These are phyloP conservation scores for Aradophagus sp. DNA, from an alignment of 1,140 invertebrate genomes.

Conservation along the genomic window DNA sequence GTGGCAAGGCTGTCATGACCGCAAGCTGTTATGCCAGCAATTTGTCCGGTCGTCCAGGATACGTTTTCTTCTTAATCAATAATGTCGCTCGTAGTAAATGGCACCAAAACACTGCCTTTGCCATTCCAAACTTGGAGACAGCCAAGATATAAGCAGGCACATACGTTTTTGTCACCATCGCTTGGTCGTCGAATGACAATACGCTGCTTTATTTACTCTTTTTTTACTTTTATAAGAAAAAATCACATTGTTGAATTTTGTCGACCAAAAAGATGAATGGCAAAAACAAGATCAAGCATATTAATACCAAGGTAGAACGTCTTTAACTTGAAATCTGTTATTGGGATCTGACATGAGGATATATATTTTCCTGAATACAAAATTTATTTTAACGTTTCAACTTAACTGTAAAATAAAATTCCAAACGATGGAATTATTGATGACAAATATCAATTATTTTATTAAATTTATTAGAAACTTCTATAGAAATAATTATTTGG, in stretches of 20 bases:
- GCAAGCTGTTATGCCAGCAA: conserved; percentile 62
- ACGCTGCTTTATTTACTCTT: neutral
- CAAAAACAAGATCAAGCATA: conserved; percentile 21
- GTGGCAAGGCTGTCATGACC: conserved; percentile 76
- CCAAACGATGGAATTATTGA: no score
- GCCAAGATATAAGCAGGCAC: conserved; percentile 78
- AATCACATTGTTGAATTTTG: no score
- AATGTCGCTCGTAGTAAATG: conserved; percentile 68
- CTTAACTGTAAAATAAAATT: no score
- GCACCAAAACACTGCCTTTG: conserved; percentile 84
- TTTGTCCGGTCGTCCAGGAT: conserved; percentile 31
- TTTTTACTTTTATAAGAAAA: neutral
- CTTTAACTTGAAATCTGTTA: no score
- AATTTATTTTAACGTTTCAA: no score
- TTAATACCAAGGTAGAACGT: conserved; percentile 34
- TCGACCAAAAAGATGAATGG: no score
- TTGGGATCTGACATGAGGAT: no score
- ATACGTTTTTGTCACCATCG: conserved; percentile 61
- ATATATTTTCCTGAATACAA: no score
- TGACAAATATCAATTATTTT: no score
- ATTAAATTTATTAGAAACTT: no score
- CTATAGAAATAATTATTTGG: no score
- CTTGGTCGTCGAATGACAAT: neutral
- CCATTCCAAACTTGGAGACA: conserved; percentile 78
- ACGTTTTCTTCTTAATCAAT: no score